Conservation (phyloP, 2,113 vertebrate species). For the Brachyhypopomus occidentalis region DNA sequence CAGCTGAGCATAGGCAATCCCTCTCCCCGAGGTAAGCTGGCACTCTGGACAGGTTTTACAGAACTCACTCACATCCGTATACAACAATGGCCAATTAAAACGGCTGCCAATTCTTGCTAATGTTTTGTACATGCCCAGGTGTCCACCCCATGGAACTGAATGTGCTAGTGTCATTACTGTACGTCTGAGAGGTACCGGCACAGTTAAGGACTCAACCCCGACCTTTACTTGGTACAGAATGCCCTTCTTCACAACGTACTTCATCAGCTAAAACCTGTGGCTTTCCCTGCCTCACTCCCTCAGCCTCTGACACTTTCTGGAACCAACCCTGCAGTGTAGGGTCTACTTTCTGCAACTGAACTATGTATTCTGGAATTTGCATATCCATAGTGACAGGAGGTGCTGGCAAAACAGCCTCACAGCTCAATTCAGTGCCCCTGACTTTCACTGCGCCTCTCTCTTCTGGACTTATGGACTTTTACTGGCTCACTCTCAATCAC, state of each 20-base stretch:
- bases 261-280: not conserved
- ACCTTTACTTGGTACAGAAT: constrained; percentile 32
- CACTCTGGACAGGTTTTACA: constrained; percentile 20
- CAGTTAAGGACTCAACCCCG: not conserved
- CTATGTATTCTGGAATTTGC: constrained; percentile 8
- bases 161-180: constrained; percentile 19
- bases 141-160: no score
- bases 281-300: constrained; percentile 1
- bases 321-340: constrained; percentile 23
- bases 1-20: no score
- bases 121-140: constrained; percentile 22
- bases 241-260: not conserved
- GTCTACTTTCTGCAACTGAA: constrained; percentile 10
- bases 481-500: not conserved
- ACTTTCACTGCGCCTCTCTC: not conserved
- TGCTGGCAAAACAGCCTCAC: not conserved
- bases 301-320: constrained; percentile 13
- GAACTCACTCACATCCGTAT: constrained; percentile 6
- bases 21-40: not conserved
- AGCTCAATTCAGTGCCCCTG: not conserved
- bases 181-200: not conserved
- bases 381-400: not conserved
- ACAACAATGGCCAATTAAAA: constrained; percentile 40
- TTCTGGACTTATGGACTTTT: not conserved
- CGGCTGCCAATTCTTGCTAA: not conserved